Evolutionary conservation across 2,888 invertebrate species (phyloP), one percentile per base, ranked within the genome.

Genomic region (Agrilus cyanescens): DNA sequence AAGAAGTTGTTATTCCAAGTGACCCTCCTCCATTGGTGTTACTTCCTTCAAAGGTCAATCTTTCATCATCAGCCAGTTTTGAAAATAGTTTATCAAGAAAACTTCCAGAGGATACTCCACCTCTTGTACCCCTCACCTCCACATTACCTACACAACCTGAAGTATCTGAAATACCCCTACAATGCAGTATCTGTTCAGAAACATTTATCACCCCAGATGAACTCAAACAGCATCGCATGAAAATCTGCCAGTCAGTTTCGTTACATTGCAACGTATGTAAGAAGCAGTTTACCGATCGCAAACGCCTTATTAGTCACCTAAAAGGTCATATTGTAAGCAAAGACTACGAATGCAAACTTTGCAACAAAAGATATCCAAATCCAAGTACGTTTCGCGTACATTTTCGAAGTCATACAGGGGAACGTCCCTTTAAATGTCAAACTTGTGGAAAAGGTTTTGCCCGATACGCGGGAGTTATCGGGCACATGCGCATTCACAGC

Each of bases 401-500:
- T 68, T 75, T 73, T 73, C 69, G 78, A 58, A 76, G 75, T 48
- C 76, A 76, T 70, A 69, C 67, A 13, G 69, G 64, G 12, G 65
- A 66, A 53, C 50, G 61, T 16, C 65, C 65, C 1, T 66, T 62
- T 46, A 61, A 61, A 48, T 65, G 65, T 46, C 58, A 60, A 38
- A 50, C 62, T 32, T 65, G 65, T 46, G 53, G 55, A 45, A 66
- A 65, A 49, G 63, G 63, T 5, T 66, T 66, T 47, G 56, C 60
- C 0, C 50, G 65, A 34, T 64, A 62, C 61, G 62, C 63, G 2
- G 64, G 62, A 3, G 62, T 66, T 12, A 57, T 59, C 2, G 59
- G 60, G 1, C 65, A 66, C 41, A 62, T 65, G 62, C 57, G 56
- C 43, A 62, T 60, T 3, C 65, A 66, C 42, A 58, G 60, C 41